Evolutionary conservation across 2,888 invertebrate species (phyloP).

Genomic region (Chaetogeoica ovagalla): DNA sequence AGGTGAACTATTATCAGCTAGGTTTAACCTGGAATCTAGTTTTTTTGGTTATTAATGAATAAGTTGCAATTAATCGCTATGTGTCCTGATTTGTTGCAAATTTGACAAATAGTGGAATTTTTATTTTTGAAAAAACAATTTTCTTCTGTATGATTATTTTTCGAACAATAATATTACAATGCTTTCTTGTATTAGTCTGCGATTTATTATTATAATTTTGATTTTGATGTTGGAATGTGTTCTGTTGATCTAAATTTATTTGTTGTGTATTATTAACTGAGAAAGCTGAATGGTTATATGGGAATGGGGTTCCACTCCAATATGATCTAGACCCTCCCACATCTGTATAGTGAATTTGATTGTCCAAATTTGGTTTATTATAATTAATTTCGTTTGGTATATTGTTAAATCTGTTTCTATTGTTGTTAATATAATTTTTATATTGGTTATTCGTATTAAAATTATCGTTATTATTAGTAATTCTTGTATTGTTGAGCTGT

Average conservation of each 20-base stretch:
- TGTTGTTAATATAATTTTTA: neutral
- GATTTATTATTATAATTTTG: neutral
- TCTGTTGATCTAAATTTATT: too few relatives aligned
- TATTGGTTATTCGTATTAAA: neutral
- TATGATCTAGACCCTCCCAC: too few relatives aligned
- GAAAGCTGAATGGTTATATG: too few relatives aligned
- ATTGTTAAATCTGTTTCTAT: neutral
- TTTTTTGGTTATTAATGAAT: neutral
- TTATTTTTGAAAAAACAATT: neutral
- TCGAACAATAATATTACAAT: neutral
- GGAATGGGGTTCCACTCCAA: too few relatives aligned
- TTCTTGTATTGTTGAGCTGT: neutral
- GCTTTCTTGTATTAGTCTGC: neutral
- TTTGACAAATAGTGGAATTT: neutral
- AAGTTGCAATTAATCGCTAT: neutral
- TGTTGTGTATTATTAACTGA: too few relatives aligned
- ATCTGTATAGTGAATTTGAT: too few relatives aligned
- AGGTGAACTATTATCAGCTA: neutral
- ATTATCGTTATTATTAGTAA: neutral
- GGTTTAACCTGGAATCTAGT: neutral
- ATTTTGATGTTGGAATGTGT: neutral
- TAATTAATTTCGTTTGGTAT: neutral
- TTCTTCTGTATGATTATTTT: neutral
- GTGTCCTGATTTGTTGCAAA: too few relatives aligned
- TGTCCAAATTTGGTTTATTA: neutral